A percentile compares a stretch with the other conserved stretches of the same genome.
These are phyloP conservation scores for Perognathus longimembris DNA, from an alignment of 2,113 vertebrate species.

Conservation along the genomic window DNA sequence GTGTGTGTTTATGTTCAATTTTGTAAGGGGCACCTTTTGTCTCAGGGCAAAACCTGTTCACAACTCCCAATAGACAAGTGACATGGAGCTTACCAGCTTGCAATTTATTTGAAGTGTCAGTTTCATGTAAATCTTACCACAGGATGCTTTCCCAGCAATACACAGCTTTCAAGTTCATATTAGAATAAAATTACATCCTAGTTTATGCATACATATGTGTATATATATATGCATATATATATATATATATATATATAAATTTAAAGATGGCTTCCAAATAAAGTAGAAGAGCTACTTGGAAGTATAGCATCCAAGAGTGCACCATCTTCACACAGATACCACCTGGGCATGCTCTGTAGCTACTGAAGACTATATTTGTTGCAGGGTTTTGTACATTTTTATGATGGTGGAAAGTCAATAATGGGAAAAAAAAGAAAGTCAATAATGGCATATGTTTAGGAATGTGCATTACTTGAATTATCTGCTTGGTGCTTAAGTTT, in stretches of 20 bases:
- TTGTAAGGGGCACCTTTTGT: not conserved
- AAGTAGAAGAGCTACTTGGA: conserved; percentile 35
- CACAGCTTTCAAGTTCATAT: conserved; percentile 46
- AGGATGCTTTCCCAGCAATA: not conserved
- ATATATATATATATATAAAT: too few relatives aligned
- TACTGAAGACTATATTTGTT: not conserved
- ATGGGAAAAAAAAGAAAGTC: too few relatives aligned
- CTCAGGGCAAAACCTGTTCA: not conserved
- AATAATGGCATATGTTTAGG: not conserved
- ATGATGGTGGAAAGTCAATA: not conserved
- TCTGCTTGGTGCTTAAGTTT: not conserved
- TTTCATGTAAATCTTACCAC: conserved; percentile 34
- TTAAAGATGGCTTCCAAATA: conserved; percentile 58
- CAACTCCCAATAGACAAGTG: not conserved
- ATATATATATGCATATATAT: too few relatives aligned
- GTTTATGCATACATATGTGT: not conserved
- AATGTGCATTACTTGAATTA: not conserved
- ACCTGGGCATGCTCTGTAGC: conserved; percentile 3
- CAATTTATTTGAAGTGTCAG: conserved; percentile 28
- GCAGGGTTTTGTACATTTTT: not conserved
- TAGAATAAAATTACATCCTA: conserved; percentile 40
- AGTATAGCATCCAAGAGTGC: not conserved
- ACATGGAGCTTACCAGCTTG: not conserved
- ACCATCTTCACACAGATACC: conserved; percentile 25
- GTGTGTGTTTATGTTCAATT: too few relatives aligned